Evolutionary conservation across 2,888 invertebrate genomes (phyloP).

Genomic region (Thecophora atra): DNA sequence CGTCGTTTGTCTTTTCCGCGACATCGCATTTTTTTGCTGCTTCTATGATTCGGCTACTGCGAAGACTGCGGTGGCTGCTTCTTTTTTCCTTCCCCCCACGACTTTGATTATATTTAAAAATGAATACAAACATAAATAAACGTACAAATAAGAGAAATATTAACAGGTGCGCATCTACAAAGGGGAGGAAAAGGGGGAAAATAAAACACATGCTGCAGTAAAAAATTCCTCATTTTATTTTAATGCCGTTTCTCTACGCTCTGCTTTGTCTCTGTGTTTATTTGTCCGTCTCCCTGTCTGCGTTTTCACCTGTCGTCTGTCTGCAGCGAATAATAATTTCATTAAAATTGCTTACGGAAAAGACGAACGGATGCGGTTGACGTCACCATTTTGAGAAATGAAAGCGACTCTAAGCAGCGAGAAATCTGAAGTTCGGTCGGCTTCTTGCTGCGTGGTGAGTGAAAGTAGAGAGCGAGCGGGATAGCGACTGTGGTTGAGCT

Average conservation of each 20-base stretch:
- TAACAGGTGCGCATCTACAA: background rate
- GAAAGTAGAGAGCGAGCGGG: background rate
- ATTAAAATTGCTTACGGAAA: conserved; percentile 34
- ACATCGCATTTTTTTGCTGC: conserved; percentile 1
- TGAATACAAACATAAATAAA: background rate
- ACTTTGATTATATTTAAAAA: conserved; percentile 17
- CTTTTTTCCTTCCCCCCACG: conserved; percentile 11
- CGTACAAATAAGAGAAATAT: background rate
- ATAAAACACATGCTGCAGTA: too few relatives aligned
- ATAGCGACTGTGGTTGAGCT: background rate
- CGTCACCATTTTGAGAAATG: conserved; percentile 20
- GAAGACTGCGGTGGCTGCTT: background rate
- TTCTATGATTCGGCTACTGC: background rate
- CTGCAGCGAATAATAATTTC: conserved; percentile 33
- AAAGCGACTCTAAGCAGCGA: too few relatives aligned
- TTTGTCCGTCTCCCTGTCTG: background rate
- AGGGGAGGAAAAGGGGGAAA: background rate
- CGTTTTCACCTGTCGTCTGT: background rate
- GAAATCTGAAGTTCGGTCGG: background rate
- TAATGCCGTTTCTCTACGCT: too few relatives aligned
- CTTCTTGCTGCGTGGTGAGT: too few relatives aligned
- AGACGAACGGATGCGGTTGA: conserved; percentile 15
- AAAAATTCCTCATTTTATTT: too few relatives aligned
- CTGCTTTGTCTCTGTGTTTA: background rate
- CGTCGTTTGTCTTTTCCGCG: background rate